These are phyloP conservation scores for Merops nubicus DNA, from an alignment of 2,113 vertebrate species.

Conservation along the genomic window DNA sequence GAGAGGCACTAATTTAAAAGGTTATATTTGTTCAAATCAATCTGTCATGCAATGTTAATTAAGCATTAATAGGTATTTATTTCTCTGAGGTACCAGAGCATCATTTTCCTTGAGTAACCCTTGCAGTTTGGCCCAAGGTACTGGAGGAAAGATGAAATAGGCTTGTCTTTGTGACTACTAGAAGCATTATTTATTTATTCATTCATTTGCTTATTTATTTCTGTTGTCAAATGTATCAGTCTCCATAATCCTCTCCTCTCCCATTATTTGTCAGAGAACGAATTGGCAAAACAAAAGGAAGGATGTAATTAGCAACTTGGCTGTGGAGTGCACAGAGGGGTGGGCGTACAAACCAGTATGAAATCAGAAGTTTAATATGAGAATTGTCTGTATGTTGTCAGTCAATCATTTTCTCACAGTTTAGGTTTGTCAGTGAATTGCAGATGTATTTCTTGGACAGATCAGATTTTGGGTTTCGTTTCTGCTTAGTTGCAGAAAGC, in stretches of 20 bases:
- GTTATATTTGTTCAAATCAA: neutral
- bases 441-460: neutral
- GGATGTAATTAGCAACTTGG: neutral
- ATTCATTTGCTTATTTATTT: constrained; percentile 4
- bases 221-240: neutral
- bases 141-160: neutral
- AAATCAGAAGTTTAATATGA: neutral
- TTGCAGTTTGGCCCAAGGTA: neutral
- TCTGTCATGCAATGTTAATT: constrained; percentile 37
- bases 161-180: neutral
- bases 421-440: neutral
- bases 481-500: neutral
- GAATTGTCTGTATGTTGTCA: neutral
- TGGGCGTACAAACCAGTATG: neutral
- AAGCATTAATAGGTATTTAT: constrained; percentile 31
- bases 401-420: neutral
- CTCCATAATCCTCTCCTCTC: neutral
- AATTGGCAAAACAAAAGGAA: constrained; percentile 28
- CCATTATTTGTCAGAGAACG: neutral
- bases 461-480: neutral
- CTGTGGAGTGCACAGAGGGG: neutral
- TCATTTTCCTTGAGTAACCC: neutral
- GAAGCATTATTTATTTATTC: neutral
- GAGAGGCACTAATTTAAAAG: neutral
- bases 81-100: neutral